These are phyloP conservation scores for Helicoverpa zea DNA, from an alignment of 1,140 invertebrate species.

Conservation along the genomic window DNA sequence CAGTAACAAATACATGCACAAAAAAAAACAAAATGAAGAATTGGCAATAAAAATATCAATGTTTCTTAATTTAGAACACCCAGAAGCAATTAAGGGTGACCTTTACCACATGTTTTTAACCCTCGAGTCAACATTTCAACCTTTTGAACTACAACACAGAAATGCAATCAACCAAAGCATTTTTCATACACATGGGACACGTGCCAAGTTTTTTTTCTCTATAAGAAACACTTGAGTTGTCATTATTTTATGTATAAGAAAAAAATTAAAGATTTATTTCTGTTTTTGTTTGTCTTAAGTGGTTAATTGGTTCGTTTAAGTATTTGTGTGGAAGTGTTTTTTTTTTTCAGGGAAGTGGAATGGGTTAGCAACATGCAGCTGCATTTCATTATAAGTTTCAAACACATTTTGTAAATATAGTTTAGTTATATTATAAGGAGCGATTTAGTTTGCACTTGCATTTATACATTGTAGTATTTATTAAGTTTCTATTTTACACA, in stretches of 20 bases:
- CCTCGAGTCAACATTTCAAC: slow-evolving; percentile 25
- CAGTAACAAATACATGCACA: neutral
- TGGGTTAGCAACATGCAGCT: neutral
- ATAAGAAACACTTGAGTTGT: slow-evolving; percentile 16
- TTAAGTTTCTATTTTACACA: too few species aligned
- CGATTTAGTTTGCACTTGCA: too few species aligned
- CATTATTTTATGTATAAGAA: slow-evolving; percentile 28
- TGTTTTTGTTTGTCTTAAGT: neutral
- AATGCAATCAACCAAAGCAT: slow-evolving; percentile 36
- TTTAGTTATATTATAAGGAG: too few species aligned
- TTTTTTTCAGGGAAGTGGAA: neutral
- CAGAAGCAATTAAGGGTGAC: slow-evolving; percentile 24
- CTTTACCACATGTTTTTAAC: slow-evolving; percentile 20
- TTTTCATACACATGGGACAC: slow-evolving; percentile 9
- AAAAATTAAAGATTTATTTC: slow-evolving; percentile 17
- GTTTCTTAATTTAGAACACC: neutral
- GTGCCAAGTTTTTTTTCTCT: slow-evolving; percentile 34
- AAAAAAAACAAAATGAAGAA: neutral
- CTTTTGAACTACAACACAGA: slow-evolving; percentile 26
- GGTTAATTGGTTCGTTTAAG: neutral
- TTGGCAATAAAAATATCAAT: neutral
- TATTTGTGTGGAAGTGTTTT: neutral
- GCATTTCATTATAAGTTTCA: neutral
- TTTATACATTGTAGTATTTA: too few species aligned
- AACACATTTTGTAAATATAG: too few species aligned